These are phyloP conservation scores for Sebastes diaconus DNA, from an alignment of 2,797 vertebrate species.

Conservation along the genomic window DNA sequence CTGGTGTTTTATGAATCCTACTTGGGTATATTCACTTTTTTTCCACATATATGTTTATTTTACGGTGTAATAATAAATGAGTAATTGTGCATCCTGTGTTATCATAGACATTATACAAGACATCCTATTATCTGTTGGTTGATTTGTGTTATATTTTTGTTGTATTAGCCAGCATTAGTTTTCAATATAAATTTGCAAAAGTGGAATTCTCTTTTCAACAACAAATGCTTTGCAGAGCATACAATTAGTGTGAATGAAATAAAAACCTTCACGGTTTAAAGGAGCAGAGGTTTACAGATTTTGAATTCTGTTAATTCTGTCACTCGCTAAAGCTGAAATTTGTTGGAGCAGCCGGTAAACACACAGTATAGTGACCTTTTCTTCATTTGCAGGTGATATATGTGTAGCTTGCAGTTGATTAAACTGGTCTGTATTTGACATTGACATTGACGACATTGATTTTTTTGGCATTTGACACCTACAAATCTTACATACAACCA, in stretches of 20 bases:
- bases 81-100: not conserved
- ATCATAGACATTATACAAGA: not conserved
- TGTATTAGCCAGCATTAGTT: too few species aligned
- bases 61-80: not conserved
- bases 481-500: not conserved
- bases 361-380: not conserved
- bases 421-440: not conserved
- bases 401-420: not conserved
- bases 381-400: not conserved
- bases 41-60: too few species aligned
- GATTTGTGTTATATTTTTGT: too few species aligned
- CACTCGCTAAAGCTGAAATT: not conserved
- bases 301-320: not conserved
- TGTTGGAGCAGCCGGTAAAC: not conserved
- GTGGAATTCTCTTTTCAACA: not conserved
- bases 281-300: not conserved
- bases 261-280: not conserved
- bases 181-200: not conserved
- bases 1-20: too few species aligned
- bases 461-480: not conserved
- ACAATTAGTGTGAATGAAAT: not conserved
- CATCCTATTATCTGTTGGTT: too few species aligned
- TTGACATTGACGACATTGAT: not conserved
- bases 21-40: too few species aligned
- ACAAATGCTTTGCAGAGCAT: not conserved